Base-by-base conservation (phyloP, 1,140 invertebrate genomes). In the Caenorhabditis tropicalis region DNA sequence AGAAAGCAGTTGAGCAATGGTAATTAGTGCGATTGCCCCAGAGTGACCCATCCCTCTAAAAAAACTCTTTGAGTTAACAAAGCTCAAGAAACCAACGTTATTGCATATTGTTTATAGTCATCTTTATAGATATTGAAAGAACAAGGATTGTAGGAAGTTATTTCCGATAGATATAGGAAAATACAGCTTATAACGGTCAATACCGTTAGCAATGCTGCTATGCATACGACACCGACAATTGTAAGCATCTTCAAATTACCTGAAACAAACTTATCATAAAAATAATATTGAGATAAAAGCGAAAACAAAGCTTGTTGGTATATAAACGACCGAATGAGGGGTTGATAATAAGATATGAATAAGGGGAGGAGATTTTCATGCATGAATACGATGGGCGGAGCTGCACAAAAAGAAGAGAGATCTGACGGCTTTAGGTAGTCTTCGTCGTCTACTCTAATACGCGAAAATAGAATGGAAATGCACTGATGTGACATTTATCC, bases 281-380 rank as follows among this genome's bases (percentile, higher is more conserved):
- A 43, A 5, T 43, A 43, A 43, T 43, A 43, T 43, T n/a, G 39
- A 5, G 39, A 12, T 5, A 43, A 43, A 12, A 43, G 39, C 5
- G 39, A 43, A 43, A 43, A 5, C n/a, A n/a, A n/a, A n/a, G n/a
- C n/a, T n/a, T n/a, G n/a, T n/a, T n/a, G n/a, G n/a, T n/a, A n/a
- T n/a, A n/a, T n/a, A n/a, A n/a, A n/a, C n/a, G n/a, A n/a, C n/a
- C 10, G 48, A 51, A 51, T 10, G 1, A 51, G 19, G 24, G 36
- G 36, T 36, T 65, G 58, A 65, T 65, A 65, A 65, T 21, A 33
- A 65, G 31, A 65, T 65, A 65, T 36, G 58, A 65, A 65, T 29
- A 56, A 27, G 53, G 19, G 58, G 58, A 36, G 31, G 39, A 43
- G 39, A 43, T 16, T 33, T 36, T 9, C 16, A 6, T 7, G 29